A percentile compares a stretch with the other conserved stretches of the same genome.
Conservation (phyloP, 2,797 vertebrate species). For the Pelochelys cantorii region DNA sequence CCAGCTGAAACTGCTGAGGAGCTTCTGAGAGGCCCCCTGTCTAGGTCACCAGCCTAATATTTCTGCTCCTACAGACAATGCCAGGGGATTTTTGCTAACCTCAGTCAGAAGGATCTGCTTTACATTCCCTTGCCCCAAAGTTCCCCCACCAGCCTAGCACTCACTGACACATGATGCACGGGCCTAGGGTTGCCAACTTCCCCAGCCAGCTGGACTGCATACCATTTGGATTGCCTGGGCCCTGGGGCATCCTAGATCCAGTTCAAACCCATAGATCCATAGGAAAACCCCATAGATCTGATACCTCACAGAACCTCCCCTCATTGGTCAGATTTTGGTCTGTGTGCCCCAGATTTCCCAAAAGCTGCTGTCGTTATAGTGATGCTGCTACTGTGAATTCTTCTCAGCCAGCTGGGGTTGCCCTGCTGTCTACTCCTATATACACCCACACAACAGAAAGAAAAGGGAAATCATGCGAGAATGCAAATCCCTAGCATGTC, state of each 20-base stretch:
- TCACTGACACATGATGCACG: not conserved
- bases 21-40: not conserved
- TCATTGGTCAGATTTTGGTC: not conserved
- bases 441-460: not conserved
- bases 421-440: not conserved
- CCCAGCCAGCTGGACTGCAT: too few species aligned
- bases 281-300: not conserved
- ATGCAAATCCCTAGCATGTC: not conserved
- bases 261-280: not conserved
- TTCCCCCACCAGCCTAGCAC: not conserved
- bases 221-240: not conserved
- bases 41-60: not conserved
- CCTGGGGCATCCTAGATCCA: not conserved
- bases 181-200: not conserved
- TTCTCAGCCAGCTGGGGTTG: not conserved
- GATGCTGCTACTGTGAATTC: not conserved
- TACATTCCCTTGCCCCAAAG: not conserved
- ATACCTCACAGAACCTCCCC: not conserved
- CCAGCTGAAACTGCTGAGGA: not conserved
- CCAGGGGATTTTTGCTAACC: not conserved
- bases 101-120: not conserved
- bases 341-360: not conserved
- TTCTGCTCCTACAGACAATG: not conserved
- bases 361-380: not conserved
- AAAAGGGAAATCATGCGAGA: rapidly evolving